A percentile compares a stretch with the other conserved stretches of the same genome.
phyloP scores from a whole-genome alignment of 23 tunicate genomes.

The Trididemnum nubilum region DNA sequence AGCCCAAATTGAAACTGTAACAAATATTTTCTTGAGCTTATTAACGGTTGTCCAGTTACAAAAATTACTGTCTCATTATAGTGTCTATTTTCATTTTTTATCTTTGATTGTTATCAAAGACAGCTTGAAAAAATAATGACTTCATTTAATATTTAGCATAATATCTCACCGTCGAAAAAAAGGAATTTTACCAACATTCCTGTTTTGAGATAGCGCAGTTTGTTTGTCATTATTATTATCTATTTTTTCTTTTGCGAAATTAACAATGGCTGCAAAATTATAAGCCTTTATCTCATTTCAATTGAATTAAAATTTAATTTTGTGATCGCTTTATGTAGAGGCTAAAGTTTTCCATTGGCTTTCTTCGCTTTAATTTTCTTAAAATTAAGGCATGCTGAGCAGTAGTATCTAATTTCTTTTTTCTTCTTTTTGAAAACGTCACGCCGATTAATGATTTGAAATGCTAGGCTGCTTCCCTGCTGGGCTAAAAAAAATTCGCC shows the following conservation, averaged over 20 bases:
- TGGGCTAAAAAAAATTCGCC: neutral
- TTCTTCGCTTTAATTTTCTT: neutral
- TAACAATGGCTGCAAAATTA: neutral
- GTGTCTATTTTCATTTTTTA: neutral
- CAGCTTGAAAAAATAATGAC: slow-evolving; percentile 1
- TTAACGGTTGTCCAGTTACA: slow-evolving; percentile 5
- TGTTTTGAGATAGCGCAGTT: no score
- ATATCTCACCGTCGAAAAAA: neutral
- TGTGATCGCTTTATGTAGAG: neutral
- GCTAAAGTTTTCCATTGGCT: neutral
- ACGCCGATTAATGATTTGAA: slow-evolving; percentile 1
- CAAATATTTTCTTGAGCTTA: neutral
- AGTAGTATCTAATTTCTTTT: slow-evolving; percentile 15
- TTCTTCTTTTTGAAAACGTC: neutral
- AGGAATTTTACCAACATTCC: no score
- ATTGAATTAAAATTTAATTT: no score
- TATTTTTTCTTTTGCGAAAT: neutral
- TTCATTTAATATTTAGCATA: slow-evolving; percentile 6
- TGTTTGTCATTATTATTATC: neutral
- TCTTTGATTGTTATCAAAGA: slow-evolving; percentile 16
- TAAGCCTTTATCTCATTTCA: neutral
- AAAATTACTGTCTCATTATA: neutral
- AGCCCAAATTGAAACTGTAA: slow-evolving; percentile 2
- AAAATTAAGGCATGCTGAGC: neutral
- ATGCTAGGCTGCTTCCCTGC: neutral